Conservation (phyloP, 1,140 invertebrate genomes). For the Phocides pigmalion region DNA sequence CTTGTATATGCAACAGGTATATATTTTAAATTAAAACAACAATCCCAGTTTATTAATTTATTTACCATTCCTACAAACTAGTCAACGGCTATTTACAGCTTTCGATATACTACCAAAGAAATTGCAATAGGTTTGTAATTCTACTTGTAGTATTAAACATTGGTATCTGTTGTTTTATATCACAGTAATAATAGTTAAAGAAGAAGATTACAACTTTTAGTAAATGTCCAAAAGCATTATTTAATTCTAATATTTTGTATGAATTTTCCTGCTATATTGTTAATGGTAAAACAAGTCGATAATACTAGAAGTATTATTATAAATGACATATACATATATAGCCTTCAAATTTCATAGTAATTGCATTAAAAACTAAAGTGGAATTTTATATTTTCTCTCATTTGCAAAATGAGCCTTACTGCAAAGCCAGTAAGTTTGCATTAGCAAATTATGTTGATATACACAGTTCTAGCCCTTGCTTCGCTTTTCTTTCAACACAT, state of each 20-base stretch:
- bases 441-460: conserved; percentile 24
- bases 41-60: conserved; percentile 47
- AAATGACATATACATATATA: not conserved
- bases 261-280: no score
- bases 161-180: no score
- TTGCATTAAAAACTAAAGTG: conserved; percentile 33
- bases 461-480: conserved; percentile 67
- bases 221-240: no score
- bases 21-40: conserved; percentile 48
- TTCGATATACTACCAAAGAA: conserved; percentile 15
- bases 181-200: no score
- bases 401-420: conserved; percentile 31
- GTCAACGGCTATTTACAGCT: conserved; percentile 76
- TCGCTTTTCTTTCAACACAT: conserved; percentile 73
- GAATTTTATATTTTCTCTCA: conserved; percentile 24
- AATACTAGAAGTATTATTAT: not conserved
- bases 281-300: not conserved
- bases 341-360: not conserved
- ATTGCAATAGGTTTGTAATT: no score
- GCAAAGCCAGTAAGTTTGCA: conserved; percentile 25
- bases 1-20: no score
- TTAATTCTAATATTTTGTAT: not conserved
- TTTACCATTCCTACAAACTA: conserved; percentile 75
- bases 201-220: no score
- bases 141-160: no score